Base-by-base conservation (phyloP, 2,797 vertebrate species). In the Thamnophis elegans region DNA sequence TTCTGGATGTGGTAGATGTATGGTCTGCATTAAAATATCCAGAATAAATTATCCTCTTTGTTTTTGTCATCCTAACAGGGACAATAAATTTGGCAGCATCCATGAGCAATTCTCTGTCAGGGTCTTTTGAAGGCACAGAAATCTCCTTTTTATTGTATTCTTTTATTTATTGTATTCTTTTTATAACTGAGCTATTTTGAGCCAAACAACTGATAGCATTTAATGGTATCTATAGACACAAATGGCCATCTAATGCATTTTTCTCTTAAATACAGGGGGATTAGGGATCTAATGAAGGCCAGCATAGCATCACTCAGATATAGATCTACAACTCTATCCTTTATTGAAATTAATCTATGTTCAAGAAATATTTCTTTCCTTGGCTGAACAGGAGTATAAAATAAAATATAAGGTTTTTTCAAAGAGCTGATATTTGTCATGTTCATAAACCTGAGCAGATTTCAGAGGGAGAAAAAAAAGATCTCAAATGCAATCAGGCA, bases 1-100 rank as follows among this genome's bases (percentile, higher is more conserved):
- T 0, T 0, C 20, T 0, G 58, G 1, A 18, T 32, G 28, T 32
- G 58, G 85, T 68, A 91, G 14, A 1, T 32, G 73, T 28, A 55
- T 92, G 20, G 0, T 18, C 10, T 8, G 28, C 12, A 0, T 36
- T 2, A 4, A 12, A 89, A 6, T 16, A 93, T 47, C 6, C 58
- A 89, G 28, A 68, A 73, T 73, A 54, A 73, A 55, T 20, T 25
- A 73, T 89, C 26, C n/a, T 89, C 47, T 62, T 73, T 68, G 26
- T 55, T 73, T 28, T 53, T 89, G 36, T n/a, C 47, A 68, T n/a
- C 7, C 88, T 65, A 62, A 89, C 42, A 42, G 36, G 56, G 59
- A 53, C 25, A 47, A 51, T 65, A 65, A 47, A 51, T 89, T 89
- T 88, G 87, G 22, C 10, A 25, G 20, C 20, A 82, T 82, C 36